Base-by-base conservation (phyloP, 2,113 vertebrate genomes). In the Indicator maculatus region DNA sequence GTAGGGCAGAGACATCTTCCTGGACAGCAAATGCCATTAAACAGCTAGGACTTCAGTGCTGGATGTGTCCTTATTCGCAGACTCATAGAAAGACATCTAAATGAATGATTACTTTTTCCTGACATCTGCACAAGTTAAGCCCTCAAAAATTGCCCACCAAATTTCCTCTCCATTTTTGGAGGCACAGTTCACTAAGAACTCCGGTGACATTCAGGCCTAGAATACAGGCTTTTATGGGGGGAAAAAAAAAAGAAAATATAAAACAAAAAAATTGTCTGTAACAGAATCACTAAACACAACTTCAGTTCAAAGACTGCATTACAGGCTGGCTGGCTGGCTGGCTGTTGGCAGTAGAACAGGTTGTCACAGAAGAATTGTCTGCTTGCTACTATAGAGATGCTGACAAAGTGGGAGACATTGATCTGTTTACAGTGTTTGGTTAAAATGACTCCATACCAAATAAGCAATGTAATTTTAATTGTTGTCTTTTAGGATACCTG, bases 331-430 rank as follows among this genome's bases (percentile, higher is more conserved):
- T 92, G 56, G 45, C 64, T 63, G 44, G 30, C 53, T 47, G 45
- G 30, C 41, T 92, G 56, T 45, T 89, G 84, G 91, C 60, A 89
- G 74, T 44, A 69, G 56, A 83, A 56, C 33, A 76, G 82, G 60
- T 64, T 83, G 79, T 63, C 87, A 85, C 24, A 60, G 64, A 33
- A 16, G 63, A 78, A 81, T 82, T 72, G 73, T 89, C 80, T 92
- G 41, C 50, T 71, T 81, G 92, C 86, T 81, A 38, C 79, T 92
- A 4, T 38, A 94, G 86, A 89, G 83, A 89, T 84, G 86, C 59
- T 90, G 89, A 87, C 86, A 79, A 55, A 89, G 91, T 45, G 39
- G 45, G 59, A 81, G 81, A 45, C 89, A 84, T 65, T 79, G 89
- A 94, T 92, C 81, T 94, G 89, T 93, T 92, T 76, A 82, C 63